Evolutionary conservation across 2,113 vertebrate species (phyloP).

Genomic region (Rhinoptilus africanus): DNA sequence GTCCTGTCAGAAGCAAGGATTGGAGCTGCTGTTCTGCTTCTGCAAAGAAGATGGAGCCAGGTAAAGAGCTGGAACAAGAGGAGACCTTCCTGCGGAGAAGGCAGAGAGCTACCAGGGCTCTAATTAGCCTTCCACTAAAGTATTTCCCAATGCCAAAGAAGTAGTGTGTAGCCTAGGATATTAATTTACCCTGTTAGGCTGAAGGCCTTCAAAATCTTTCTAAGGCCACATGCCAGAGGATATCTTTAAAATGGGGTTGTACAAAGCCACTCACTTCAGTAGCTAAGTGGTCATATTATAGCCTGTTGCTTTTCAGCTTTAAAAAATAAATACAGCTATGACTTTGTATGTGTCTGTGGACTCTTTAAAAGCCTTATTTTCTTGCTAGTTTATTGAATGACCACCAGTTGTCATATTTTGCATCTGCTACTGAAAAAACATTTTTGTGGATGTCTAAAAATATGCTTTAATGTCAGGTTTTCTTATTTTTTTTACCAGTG

Average conservation of each 20-base stretch:
- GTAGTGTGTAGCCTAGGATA: background rate
- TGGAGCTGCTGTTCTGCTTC: background rate
- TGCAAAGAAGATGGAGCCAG: background rate
- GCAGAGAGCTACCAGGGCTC: background rate
- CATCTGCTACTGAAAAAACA: background rate
- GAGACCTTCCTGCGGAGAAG: background rate
- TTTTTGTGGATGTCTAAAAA: background rate
- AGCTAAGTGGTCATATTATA: background rate
- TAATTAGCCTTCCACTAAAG: background rate
- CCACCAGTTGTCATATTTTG: background rate
- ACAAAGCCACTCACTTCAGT: background rate
- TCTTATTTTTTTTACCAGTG: background rate
- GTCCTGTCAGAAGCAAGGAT: background rate
- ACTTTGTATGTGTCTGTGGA: background rate
- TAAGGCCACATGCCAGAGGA: background rate
- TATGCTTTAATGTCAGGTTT: background rate
- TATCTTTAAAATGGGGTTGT: background rate
- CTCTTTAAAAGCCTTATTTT: background rate
- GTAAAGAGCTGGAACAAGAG: background rate
- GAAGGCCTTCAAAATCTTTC: constrained; percentile 16
- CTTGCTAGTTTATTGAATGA: background rate
- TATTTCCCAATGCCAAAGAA: background rate
- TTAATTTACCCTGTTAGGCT: background rate
- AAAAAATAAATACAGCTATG: background rate
- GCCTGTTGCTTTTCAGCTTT: background rate